Percentiles rank a stretch among this genome's conserved stretches.
phyloP scores from a whole-genome alignment of 1,140 invertebrate species.

The Adoxophyes honmai region DNA sequence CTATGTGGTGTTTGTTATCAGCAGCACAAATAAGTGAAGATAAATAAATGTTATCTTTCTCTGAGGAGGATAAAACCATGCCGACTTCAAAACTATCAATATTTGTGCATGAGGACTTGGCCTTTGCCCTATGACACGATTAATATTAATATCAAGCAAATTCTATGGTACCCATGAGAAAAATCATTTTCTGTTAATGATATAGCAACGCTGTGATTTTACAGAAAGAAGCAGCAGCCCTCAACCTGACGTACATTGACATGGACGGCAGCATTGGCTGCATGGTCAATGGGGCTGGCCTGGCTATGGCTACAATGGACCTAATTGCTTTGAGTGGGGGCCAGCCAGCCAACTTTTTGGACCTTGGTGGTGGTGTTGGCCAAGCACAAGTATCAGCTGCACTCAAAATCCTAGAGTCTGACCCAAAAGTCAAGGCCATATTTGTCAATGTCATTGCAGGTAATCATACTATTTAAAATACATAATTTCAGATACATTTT shows the following conservation, averaged over 20 bases:
- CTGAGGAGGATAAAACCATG: no score
- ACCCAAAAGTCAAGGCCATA: constrained; percentile 95
- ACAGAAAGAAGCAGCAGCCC: constrained; percentile 87
- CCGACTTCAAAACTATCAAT: no score
- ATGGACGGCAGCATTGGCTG: constrained; percentile 99
- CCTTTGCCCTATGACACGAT: no score
- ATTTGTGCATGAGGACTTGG: no score
- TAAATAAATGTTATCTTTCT: no score
- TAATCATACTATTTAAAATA: constrained; percentile 13
- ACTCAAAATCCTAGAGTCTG: constrained; percentile 94
- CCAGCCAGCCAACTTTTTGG: constrained; percentile 96
- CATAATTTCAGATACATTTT: neutral
- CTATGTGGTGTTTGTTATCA: no score
- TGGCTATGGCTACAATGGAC: constrained; percentile 99
- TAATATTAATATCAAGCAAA: no score
- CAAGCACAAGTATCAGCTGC: constrained; percentile 95
- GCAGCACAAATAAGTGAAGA: no score
- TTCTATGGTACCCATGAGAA: no score
- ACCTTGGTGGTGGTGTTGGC: constrained; percentile 97
- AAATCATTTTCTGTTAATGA: no score
- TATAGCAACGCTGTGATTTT: neutral
- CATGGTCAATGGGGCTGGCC: constrained; percentile 96
- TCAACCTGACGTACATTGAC: constrained; percentile 97
- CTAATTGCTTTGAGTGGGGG: constrained; percentile 97
- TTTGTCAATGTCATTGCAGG: constrained; percentile 99